Conservation (phyloP, 2,113 vertebrate genomes). For the Perognathus longimembris region DNA sequence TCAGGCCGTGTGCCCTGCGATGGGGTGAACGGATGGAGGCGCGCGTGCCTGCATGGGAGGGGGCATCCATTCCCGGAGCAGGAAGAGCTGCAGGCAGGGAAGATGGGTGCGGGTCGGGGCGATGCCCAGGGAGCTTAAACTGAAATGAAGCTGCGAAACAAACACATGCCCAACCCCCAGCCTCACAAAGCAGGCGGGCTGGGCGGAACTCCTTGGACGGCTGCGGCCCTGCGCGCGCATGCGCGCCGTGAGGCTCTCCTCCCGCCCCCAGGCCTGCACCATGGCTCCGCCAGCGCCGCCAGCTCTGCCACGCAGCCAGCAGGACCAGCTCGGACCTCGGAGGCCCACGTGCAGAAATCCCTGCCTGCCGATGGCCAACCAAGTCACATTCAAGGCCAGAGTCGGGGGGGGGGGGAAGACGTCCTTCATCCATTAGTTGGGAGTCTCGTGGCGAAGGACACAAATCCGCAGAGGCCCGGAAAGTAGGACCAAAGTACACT, state of each 20-base stretch:
- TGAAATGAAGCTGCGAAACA: neutral
- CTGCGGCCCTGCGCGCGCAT: neutral
- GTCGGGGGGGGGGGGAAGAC: neutral
- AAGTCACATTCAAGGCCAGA: neutral
- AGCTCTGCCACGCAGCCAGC: neutral
- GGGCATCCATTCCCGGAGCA: no score
- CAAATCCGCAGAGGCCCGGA: neutral
- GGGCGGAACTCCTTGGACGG: neutral
- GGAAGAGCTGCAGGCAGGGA: no score
- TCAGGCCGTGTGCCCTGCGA: no score
- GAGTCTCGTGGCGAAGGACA: neutral
- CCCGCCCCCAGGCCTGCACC: neutral
- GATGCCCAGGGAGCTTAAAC: no score
- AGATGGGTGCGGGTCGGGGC: no score
- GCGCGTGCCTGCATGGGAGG: no score
- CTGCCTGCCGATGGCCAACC: neutral
- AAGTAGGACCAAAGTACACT: fast-evolving
- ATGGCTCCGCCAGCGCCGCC: no score
- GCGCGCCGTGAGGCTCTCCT: neutral
- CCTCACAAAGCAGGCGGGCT: neutral
- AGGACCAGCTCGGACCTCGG: fast-evolving
- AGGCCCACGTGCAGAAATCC: neutral
- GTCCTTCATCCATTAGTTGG: neutral
- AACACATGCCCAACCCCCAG: neutral
- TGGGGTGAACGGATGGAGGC: no score